phyloP scores from a whole-genome alignment of 2,888 invertebrate genomes.

The Cantharis rustica region DNA sequence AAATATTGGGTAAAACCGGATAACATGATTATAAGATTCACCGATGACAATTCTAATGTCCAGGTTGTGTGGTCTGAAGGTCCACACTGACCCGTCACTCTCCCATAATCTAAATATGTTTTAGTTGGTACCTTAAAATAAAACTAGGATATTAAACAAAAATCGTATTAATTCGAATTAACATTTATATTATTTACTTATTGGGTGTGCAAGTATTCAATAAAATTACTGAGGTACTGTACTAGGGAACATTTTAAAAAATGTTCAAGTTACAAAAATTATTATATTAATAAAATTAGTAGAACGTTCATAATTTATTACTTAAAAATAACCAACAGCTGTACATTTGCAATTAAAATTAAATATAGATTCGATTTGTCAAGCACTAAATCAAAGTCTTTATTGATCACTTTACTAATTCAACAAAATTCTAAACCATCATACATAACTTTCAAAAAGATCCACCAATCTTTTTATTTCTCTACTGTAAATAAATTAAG shows the following conservation, averaged over 20 bases:
- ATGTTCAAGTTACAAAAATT: no score
- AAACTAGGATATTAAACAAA: no score
- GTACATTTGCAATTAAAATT: background rate
- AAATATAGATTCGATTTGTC: background rate
- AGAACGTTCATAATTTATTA: background rate
- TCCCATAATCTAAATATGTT: no score
- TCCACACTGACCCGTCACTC: no score
- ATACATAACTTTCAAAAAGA: slow-evolving; percentile 68
- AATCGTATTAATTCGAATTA: no score
- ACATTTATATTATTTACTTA: no score
- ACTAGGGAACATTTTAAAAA: no score
- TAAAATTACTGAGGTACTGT: no score
- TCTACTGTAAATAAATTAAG: slow-evolving; percentile 51
- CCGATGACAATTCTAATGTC: background rate
- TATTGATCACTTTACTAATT: background rate
- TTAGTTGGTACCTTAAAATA: no score
- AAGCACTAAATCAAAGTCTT: background rate
- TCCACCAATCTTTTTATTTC: slow-evolving; percentile 72
- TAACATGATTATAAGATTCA: background rate
- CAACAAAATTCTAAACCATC: slow-evolving; percentile 30
- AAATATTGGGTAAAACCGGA: background rate
- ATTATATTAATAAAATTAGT: background rate
- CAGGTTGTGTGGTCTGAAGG: no score
- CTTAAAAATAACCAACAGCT: background rate
- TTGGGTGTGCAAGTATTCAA: no score